A percentile compares a stretch with the other conserved stretches of the same genome.
Evolutionary conservation across 2,113 vertebrate genomes (phyloP).

Genomic region (Sinocyclocheilus maitianheensis): DNA sequence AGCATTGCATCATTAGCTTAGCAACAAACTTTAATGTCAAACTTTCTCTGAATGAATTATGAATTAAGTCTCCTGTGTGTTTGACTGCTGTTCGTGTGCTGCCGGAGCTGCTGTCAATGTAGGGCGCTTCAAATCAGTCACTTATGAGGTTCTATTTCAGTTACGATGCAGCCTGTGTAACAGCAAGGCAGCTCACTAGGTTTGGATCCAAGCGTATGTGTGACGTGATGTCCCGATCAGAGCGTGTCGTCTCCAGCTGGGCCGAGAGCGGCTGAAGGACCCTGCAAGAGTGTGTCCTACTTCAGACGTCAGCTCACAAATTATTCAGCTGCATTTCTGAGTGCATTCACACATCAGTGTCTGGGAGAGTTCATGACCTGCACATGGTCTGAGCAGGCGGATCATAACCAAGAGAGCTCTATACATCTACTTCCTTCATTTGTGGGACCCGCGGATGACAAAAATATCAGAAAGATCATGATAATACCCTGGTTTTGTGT

Average conservation of each 20-base stretch:
- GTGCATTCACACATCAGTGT: conserved; percentile 63
- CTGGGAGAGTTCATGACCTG: conserved; percentile 65
- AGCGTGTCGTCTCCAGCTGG: not conserved
- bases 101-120: not conserved
- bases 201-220: not conserved
- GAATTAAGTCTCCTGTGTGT: not conserved
- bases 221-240: not conserved
- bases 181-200: not conserved
- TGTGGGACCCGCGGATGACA: not conserved
- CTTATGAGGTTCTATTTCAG: not conserved
- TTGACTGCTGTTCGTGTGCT: not conserved
- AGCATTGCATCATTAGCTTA: not conserved
- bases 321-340: conserved; percentile 65
- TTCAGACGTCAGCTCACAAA: conserved; percentile 68
- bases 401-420: not conserved
- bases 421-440: not conserved
- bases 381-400: conserved; percentile 13
- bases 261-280: not conserved
- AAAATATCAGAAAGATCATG: not conserved
- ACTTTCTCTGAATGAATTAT: not conserved
- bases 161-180: not conserved
- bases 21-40: not conserved
- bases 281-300: conserved; percentile 53
- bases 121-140: not conserved
- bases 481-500: not conserved